Conservation (phyloP, 2,797 vertebrate genomes). For the Protonibea diacanthus region DNA sequence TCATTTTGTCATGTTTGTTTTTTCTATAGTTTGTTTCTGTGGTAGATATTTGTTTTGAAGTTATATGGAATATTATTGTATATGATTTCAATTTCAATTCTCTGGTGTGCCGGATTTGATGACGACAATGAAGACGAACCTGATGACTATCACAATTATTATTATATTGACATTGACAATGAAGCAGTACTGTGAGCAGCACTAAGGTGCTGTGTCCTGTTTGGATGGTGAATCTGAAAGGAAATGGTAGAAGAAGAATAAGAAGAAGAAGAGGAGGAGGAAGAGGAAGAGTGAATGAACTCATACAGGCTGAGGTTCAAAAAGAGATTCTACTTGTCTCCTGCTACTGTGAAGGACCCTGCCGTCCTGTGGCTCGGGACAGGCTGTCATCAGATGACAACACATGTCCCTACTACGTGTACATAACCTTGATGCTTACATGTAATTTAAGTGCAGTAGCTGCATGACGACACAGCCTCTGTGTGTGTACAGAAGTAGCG, state of each 20-base stretch:
- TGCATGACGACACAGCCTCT: conserved; percentile 86
- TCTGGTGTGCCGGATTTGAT: conserved; percentile 74
- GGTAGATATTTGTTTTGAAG: conserved; percentile 79
- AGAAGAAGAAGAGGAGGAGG: background rate
- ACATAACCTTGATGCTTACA: conserved; percentile 85
- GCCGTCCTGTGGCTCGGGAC: conserved; percentile 48
- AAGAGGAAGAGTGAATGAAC: conserved; percentile 40
- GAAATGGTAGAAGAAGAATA: conserved; percentile 3
- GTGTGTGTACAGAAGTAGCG: conserved; percentile 82
- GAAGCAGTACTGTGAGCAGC: conserved; percentile 79
- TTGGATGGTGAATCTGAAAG: conserved; percentile 58
- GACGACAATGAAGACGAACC: conserved; percentile 69
- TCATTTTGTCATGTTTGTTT: conserved; percentile 77
- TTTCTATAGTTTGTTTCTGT: conserved; percentile 82
- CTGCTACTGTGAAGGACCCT: conserved; percentile 78
- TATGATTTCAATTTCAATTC: conserved; percentile 75
- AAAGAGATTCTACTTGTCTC: conserved; percentile 63
- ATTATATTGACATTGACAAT: conserved; percentile 60
- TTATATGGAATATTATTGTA: conserved; percentile 76
- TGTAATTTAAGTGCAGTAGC: conserved; percentile 85
- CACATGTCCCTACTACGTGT: conserved; percentile 77
- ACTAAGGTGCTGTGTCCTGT: conserved; percentile 71
- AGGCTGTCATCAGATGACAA: conserved; percentile 71
- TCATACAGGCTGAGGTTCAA: conserved; percentile 54
- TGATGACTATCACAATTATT: conserved; percentile 74